Conservation (phyloP, 2,888 invertebrate species). For the Yponomeuta malinellus region DNA sequence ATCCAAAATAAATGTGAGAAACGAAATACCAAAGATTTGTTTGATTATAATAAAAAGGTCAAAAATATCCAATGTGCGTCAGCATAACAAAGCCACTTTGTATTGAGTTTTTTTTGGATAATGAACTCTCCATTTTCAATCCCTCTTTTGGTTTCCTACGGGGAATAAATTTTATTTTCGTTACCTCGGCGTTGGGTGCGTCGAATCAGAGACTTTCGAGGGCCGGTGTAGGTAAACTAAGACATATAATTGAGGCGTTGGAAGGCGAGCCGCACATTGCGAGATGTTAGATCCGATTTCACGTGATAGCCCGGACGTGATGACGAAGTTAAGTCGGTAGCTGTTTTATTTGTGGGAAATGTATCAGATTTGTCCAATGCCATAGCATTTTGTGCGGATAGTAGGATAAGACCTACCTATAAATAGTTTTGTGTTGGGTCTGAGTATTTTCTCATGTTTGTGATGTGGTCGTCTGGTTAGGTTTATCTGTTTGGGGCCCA, state of each 20-base stretch:
- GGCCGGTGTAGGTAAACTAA: slow-evolving; percentile 16
- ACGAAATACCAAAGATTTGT: too few relatives aligned
- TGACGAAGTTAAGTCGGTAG: slow-evolving; percentile 1
- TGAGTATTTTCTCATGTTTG: too few relatives aligned
- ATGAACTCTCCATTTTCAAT: slow-evolving; percentile 17
- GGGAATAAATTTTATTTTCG: slow-evolving; percentile 21
- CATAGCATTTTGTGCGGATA: too few relatives aligned
- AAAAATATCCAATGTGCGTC: neutral
- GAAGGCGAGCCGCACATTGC: neutral
- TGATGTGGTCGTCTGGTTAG: too few relatives aligned
- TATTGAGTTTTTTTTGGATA: slow-evolving; percentile 4
- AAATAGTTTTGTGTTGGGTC: too few relatives aligned
- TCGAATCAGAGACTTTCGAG: slow-evolving; percentile 20
- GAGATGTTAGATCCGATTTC: neutral
- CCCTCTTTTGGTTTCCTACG: slow-evolving; percentile 18
- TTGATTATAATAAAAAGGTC: too few relatives aligned
- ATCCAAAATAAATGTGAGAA: too few relatives aligned
- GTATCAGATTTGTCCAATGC: too few relatives aligned
- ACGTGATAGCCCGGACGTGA: slow-evolving; percentile 3
- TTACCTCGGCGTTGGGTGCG: slow-evolving; percentile 19
- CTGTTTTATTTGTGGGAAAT: too few relatives aligned
- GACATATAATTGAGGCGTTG: neutral
- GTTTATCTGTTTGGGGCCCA: too few relatives aligned
- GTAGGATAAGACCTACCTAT: too few relatives aligned
- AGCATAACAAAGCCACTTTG: slow-evolving; percentile 5